Evolutionary conservation across 2,888 invertebrate species (phyloP).

Genomic region (Girardia tigrina): DNA sequence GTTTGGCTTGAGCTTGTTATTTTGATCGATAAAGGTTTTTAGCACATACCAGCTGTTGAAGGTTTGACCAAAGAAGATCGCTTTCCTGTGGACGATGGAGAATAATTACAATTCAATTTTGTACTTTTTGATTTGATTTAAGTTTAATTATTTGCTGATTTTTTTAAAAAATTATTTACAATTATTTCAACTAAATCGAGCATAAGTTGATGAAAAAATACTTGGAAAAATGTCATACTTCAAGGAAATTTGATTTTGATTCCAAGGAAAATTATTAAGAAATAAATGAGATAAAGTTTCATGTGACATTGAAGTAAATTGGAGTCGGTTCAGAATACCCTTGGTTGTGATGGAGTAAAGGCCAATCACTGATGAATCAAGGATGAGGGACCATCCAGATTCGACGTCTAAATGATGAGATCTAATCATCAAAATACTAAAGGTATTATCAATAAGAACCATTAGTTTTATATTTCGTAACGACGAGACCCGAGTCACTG

Average conservation of each 20-base stretch:
- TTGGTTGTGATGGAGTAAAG: neutral
- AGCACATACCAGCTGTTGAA: neutral
- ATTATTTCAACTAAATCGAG: too few species aligned
- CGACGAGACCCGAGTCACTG: neutral
- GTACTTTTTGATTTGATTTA: too few species aligned
- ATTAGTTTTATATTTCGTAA: neutral
- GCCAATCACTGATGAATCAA: constrained; percentile 1
- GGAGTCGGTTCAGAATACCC: neutral
- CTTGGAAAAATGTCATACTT: too few species aligned
- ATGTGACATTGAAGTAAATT: neutral
- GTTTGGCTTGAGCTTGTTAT: neutral
- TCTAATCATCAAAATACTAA: neutral
- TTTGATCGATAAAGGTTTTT: constrained; percentile 15
- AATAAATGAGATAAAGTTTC: neutral
- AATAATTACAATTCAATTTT: too few species aligned
- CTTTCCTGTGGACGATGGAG: neutral
- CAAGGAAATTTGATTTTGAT: neutral
- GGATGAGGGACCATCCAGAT: neutral
- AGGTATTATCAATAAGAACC: neutral
- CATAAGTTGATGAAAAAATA: too few species aligned
- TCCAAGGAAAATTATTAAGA: constrained; percentile 10
- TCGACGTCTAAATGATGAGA: neutral
- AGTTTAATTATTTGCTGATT: too few species aligned
- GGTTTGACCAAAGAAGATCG: neutral
- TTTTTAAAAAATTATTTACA: too few species aligned